Evolutionary conservation across 2,113 vertebrate genomes (phyloP), one percentile per base, ranked within the genome.

Genomic region (Puma concolor): DNA sequence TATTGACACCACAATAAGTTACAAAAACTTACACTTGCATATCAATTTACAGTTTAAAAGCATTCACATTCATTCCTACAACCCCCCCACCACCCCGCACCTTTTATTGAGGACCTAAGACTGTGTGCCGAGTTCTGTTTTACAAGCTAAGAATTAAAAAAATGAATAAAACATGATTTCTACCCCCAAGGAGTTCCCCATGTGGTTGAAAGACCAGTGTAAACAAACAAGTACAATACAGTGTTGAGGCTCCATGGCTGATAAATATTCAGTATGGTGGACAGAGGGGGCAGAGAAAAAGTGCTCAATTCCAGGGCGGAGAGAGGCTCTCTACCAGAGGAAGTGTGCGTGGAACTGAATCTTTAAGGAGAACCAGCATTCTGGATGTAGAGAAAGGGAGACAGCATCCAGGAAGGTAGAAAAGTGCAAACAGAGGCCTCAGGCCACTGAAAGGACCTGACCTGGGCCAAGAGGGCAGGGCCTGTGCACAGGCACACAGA

Each of bases 101-200:
- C 15, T 44, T 57, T 81, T 80, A 63, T 5, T n/a, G 71, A 63
- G 94, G 77, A 69, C 66, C 4, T 17, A 33, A 57, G 81, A 86
- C 41, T 14, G 19, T 52, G 15, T 66, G 80, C 69, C 88, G 85
- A 76, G 29, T 17, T 74, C 79, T 93, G 81, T 82, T 93, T 91
- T 84, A 98, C 80, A 97, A 94, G 76, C 21, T 77, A 84, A 91
- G 50, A 88, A 86, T 96, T 60, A 2, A 31, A 85, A 96, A 95
- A 91, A 90, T 91, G 85, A 95, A 93, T 88, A 84, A 96, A 85
- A 74, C 41, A 76, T 25, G 79, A 81, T 5, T 7, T 48, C 57
- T 67, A 60, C 72, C 60, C 38, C 19, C n/a, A 48, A 84, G 76
- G 60, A 71, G 71, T 81, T 95, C 85, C 76, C 54, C 17, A 50